Conservation (phyloP, 2,113 vertebrate genomes). For the Cynocephalus volans region DNA sequence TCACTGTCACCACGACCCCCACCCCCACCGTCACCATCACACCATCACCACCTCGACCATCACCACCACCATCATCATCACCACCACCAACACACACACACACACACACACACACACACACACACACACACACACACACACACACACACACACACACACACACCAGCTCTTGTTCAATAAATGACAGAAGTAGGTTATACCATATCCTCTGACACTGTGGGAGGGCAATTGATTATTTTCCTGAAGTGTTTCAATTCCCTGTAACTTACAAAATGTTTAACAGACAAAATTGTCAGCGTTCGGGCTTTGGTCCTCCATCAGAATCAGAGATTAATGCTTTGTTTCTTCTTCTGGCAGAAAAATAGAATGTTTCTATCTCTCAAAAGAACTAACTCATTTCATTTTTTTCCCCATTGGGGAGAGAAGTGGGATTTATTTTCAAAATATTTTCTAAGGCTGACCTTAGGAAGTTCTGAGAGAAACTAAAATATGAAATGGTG, state of each 20-base stretch:
- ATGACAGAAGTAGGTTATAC: constrained; percentile 9
- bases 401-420: background rate
- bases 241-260: background rate
- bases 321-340: background rate
- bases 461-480: background rate
- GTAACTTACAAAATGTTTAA: constrained; percentile 31
- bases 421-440: constrained; percentile 2
- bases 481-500: background rate
- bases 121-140: too few relatives aligned
- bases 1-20: too few relatives aligned
- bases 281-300: constrained; percentile 10
- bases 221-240: constrained; percentile 11
- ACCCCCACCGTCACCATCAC: too few relatives aligned
- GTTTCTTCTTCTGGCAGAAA: background rate
- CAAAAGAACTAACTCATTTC: background rate
- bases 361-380: background rate
- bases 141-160: too few relatives aligned
- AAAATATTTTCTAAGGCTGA: constrained; percentile 37
- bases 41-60: too few relatives aligned
- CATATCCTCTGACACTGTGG: background rate
- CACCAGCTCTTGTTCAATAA: background rate
- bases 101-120: too few relatives aligned
- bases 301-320: background rate
- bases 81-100: too few relatives aligned
- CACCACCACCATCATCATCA: too few relatives aligned